These are phyloP conservation scores for Cydia pomonella DNA, from an alignment of 1,140 invertebrate species.

Conservation along the genomic window DNA sequence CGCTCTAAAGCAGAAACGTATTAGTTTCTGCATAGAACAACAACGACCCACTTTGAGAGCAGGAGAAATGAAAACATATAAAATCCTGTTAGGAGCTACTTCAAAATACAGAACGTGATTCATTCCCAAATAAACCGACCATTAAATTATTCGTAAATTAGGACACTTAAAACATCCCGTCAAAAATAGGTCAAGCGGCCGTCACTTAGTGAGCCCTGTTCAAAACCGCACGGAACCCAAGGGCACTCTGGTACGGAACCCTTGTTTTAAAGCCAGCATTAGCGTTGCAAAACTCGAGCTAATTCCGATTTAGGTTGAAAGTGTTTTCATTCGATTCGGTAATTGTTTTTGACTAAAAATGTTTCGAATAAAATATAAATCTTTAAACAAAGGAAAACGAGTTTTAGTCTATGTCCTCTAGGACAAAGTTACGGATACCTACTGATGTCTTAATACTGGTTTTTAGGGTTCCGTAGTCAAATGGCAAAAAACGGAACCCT, in stretches of 20 bases:
- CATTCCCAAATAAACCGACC: not conserved
- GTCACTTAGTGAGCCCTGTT: not conserved
- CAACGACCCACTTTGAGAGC: too few species aligned
- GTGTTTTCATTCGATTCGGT: not conserved
- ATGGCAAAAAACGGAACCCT: too few species aligned
- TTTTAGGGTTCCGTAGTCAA: too few species aligned
- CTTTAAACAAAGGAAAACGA: not conserved
- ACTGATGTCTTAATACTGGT: too few species aligned
- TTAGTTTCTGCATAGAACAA: too few species aligned
- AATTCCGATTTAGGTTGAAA: constrained; percentile 8
- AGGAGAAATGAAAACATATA: too few species aligned
- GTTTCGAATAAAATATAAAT: not conserved
- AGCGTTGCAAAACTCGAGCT: constrained; percentile 6
- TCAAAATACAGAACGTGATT: too few species aligned
- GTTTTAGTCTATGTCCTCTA: too few species aligned
- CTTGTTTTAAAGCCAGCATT: not conserved
- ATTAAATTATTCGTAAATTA: not conserved
- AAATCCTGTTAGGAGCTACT: not conserved
- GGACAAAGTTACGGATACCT: too few species aligned
- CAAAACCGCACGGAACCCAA: not conserved
- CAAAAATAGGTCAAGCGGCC: constrained; percentile 1
- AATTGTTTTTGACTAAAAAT: not conserved
- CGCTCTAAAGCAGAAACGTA: too few species aligned
- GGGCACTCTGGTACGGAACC: constrained; percentile 5
- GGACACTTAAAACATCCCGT: not conserved